Base-by-base conservation (phyloP, 64 coral and sea anemone species). In the Montipora efflorescens region DNA sequence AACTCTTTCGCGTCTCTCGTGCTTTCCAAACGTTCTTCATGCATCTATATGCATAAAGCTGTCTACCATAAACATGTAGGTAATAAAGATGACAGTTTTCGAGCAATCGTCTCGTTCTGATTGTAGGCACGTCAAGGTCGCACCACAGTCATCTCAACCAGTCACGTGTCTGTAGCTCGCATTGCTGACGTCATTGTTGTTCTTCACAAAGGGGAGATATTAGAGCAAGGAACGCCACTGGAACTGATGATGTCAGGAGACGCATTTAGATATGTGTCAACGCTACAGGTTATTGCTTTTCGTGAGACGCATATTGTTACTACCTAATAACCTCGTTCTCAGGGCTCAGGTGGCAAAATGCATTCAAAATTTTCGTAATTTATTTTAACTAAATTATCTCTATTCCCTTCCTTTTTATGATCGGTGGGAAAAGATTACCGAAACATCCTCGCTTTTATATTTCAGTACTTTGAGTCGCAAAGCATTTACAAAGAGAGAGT, bases 141-240 rank as follows among this genome's bases (percentile, higher is more conserved):
- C 6, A 96, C 95, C 19, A 90, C 95, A 15, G 48, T 96, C 5
- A 90, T 96, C 21, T 96, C 91, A 19, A 96, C 95, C 18, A 90
- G 95, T 86, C 95, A 96, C 73, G 95, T 96, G 80, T 93, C 82
- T 5, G 62, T 96, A 69, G 91, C 95, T 13, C 79, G 86, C 71
- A 44, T 96, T 0, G 95, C 95, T 62, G 95, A 96, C 74, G 55
- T 89, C 36, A 92, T 96, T 11, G 43, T 93, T 49, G 84, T 96
- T 67, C 81, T 96, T 75, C 87, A 88, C 45, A 76, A 93, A 16
- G 95, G 95, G 36, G 90, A 88, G 19, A 76, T 96, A 47, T 51
- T 96, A 47, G 95, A 96, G 22, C 58, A 87, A 13, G 95, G 95
- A n/a, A 83, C 45, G 16, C 84, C 91, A 4, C 10, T 79, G 14